phyloP scores from a whole-genome alignment of 2,113 vertebrate genomes.

The Mus spicilegus region DNA sequence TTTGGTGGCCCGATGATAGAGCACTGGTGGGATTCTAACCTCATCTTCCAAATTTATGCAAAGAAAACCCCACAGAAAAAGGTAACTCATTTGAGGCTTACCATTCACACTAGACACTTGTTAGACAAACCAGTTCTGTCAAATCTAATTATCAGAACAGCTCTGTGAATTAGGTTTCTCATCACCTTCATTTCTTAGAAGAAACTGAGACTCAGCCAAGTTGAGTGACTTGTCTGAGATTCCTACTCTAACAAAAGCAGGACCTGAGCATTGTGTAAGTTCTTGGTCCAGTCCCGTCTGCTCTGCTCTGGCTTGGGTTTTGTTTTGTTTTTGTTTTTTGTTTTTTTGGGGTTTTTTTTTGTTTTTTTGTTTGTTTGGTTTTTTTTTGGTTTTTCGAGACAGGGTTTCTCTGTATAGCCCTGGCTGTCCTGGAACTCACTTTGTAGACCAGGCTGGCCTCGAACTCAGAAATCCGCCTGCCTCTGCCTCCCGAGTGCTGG shows the following conservation, averaged over 20 bases:
- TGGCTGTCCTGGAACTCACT: too few species aligned
- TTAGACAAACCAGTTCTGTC: not conserved
- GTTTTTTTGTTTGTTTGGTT: too few species aligned
- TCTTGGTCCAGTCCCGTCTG: not conserved
- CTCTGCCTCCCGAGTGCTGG: too few species aligned
- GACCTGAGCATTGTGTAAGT: not conserved
- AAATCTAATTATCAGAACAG: conserved; percentile 24
- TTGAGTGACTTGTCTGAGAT: not conserved
- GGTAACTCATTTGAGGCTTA: conserved; percentile 83
- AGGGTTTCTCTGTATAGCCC: too few species aligned
- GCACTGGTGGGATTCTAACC: conserved; percentile 91
- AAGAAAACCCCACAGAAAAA: conserved; percentile 92
- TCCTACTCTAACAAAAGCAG: conserved; percentile 50
- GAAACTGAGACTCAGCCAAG: conserved; percentile 20
- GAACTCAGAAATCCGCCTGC: too few species aligned
- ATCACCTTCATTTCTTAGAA: conserved; percentile 43
- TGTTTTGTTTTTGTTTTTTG: not conserved
- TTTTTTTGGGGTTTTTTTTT: too few species aligned
- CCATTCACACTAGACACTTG: conserved; percentile 11
- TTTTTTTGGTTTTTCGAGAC: too few species aligned
- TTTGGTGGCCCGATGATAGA: conserved; percentile 87
- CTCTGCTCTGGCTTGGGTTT: not conserved
- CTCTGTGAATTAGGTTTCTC: conserved; percentile 26
- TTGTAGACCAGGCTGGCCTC: too few species aligned
- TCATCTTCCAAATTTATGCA: conserved; percentile 92